Conservation (phyloP, 2,888 invertebrate species). For the Buathra laborator region DNA sequence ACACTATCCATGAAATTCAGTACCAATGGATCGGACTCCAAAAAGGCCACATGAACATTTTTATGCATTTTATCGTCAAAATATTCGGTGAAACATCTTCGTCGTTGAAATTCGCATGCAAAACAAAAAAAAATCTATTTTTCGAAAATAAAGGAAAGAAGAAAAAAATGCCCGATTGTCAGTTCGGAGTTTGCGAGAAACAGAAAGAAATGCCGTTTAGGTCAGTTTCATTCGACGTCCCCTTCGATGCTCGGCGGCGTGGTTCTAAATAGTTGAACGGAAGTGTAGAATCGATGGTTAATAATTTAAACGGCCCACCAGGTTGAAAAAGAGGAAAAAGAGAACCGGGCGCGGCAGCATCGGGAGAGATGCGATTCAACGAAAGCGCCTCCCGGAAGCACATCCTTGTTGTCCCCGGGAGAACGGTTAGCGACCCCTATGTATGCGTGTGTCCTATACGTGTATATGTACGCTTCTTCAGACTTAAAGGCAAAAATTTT, state of each 20-base stretch:
- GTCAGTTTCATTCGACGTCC: neutral
- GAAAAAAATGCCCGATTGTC: no score
- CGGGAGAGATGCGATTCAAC: conserved; percentile 23
- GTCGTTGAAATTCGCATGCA: no score
- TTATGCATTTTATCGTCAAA: no score
- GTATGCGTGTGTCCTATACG: neutral
- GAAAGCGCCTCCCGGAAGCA: neutral
- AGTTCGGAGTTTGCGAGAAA: neutral
- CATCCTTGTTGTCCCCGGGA: conserved; percentile 45
- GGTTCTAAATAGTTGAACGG: conserved; percentile 16
- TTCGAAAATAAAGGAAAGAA: no score
- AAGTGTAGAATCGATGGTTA: conserved; percentile 23
- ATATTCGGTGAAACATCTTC: no score
- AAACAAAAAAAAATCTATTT: no score
- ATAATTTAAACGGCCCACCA: conserved; percentile 29
- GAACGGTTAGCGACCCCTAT: conserved; percentile 58
- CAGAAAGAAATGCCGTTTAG: neutral
- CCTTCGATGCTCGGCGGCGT: neutral
- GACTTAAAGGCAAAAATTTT: conserved; percentile 73
- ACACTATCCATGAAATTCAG: no score
- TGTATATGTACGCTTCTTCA: conserved; percentile 13
- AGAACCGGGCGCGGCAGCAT: neutral
- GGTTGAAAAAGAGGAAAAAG: conserved; percentile 13
- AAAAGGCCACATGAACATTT: no score
- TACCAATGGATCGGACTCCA: no score